Evolutionary conservation across 2,113 vertebrate genomes (phyloP).

Genomic region (Centropus bengalensis): DNA sequence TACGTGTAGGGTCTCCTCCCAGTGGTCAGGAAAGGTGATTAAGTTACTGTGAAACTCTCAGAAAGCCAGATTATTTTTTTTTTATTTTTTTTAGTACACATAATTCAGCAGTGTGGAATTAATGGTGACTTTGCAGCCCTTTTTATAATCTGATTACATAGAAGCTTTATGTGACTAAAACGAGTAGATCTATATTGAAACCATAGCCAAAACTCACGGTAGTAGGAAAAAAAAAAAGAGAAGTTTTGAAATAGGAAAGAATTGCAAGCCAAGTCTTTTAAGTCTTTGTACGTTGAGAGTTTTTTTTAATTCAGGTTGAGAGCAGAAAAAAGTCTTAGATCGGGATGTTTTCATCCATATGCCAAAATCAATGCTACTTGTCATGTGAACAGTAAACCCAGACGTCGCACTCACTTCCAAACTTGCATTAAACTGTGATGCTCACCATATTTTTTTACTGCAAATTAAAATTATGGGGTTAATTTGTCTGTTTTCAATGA

Average conservation of each 20-base stretch:
- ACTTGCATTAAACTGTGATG: neutral
- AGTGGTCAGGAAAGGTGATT: neutral
- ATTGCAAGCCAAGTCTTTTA: neutral
- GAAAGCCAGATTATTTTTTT: neutral
- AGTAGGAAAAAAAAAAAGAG: neutral
- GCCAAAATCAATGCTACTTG: neutral
- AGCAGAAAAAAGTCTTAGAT: neutral
- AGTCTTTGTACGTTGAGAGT: neutral
- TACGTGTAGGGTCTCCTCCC: neutral
- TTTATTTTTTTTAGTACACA: too few relatives aligned
- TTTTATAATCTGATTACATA: neutral
- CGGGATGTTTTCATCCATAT: accelerated
- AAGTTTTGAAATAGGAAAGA: neutral
- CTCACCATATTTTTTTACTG: neutral
- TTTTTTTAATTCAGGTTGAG: neutral
- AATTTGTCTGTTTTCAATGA: neutral
- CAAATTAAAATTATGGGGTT: neutral
- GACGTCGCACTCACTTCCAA: accelerated
- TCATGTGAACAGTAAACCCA: neutral
- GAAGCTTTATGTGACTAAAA: neutral
- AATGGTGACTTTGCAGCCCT: neutral
- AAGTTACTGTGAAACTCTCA: neutral
- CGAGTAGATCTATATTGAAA: neutral
- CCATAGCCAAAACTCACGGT: neutral
- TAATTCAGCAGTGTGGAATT: neutral